phyloP scores from a whole-genome alignment of 2,113 vertebrate genomes.

The Chloebia gouldiae region DNA sequence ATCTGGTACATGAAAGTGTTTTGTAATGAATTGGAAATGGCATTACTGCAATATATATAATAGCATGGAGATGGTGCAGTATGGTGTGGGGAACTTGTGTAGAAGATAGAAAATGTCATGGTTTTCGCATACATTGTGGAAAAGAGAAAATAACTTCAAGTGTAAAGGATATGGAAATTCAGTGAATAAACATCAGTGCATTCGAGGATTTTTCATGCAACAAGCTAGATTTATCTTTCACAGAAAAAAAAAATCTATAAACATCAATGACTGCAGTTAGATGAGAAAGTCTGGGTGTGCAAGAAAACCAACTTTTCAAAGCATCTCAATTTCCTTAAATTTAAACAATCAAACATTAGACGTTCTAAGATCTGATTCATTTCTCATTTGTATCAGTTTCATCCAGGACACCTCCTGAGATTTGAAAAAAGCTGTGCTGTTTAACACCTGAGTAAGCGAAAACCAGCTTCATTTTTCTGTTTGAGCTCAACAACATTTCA shows the following conservation, averaged over 20 bases:
- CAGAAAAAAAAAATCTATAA: slow-evolving; percentile 35
- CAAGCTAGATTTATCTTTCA: slow-evolving; percentile 53
- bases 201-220: slow-evolving; percentile 61
- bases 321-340: neutral
- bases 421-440: slow-evolving; percentile 59
- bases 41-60: slow-evolving; percentile 50
- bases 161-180: slow-evolving; percentile 64
- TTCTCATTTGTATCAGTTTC: slow-evolving; percentile 47
- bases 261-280: slow-evolving; percentile 28
- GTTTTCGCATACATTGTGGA: slow-evolving; percentile 59
- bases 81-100: slow-evolving; percentile 51
- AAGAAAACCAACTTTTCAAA: slow-evolving; percentile 30
- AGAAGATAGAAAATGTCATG: slow-evolving; percentile 57
- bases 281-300: neutral
- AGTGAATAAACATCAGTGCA: slow-evolving; percentile 58
- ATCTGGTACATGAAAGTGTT: slow-evolving; percentile 48
- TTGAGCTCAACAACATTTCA: slow-evolving; percentile 33
- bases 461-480: slow-evolving; percentile 50
- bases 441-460: slow-evolving; percentile 62
- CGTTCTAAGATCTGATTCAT: slow-evolving; percentile 32
- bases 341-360: slow-evolving; percentile 17
- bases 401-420: slow-evolving; percentile 17
- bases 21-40: slow-evolving; percentile 58
- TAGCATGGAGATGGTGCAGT: slow-evolving; percentile 47
- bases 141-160: slow-evolving; percentile 65